Base-by-base conservation (phyloP, 2,797 vertebrate species). In the Galaxias olidus region DNA sequence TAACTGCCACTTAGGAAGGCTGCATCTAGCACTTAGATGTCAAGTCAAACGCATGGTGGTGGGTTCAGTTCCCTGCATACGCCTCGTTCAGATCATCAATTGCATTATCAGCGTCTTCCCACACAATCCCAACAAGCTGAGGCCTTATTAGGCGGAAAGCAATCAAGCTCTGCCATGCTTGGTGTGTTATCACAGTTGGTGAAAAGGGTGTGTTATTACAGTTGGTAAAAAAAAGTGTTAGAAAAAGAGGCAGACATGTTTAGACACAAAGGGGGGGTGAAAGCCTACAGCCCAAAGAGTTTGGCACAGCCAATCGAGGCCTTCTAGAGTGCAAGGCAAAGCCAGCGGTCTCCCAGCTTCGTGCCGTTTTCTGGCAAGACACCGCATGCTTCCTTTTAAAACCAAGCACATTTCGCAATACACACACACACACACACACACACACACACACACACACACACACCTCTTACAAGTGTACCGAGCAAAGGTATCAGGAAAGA, bases 141-240 rank as follows among this genome's bases (percentile, higher is more conserved):
- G 69, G 65, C 60, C 48, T 68, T 51, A 48, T 63, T 15, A 47
- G 50, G 65, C 48, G 44, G 44, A 47, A 20, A 61, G 66, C 18
- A 59, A 69, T 30, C 30, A 30, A 30, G 30, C 30, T 30, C 58
- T 58, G 42, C 64, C 81, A 84, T 88, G 87, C 83, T 61, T 7
- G 8, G 43, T 46, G 17, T 40, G 65, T n/a, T 61, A 66, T 66
- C 52, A 54, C 30, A 10, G 55, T 67, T 69, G 60, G 61, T 49
- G 49, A n/a, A 42, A 59, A 59, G 55, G 56, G 53, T 71, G 77
- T 75, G 66, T n/a, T 61, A 66, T 66, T 54, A 54, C 30, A 10
- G 55, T 67, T 69, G 60, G 61, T 49, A 52, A n/a, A 42, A 59
- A 59, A 59, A 52, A 48, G 66, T 76, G 55, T 57, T 30, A 30